phyloP scores from a whole-genome alignment of 1,140 invertebrate genomes.

The Drosophila ercepeae region DNA sequence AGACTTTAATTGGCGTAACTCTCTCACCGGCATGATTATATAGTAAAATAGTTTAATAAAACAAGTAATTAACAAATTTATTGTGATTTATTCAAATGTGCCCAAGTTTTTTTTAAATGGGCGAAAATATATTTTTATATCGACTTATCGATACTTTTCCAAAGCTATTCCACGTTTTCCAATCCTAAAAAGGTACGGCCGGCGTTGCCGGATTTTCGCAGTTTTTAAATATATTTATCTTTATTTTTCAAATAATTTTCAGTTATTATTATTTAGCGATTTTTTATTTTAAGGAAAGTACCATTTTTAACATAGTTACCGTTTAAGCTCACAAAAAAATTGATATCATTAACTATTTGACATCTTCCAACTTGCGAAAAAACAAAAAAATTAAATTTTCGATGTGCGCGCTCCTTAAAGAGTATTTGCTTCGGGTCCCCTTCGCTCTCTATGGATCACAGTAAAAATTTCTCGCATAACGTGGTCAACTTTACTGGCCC shows the following conservation, averaged over 20 bases:
- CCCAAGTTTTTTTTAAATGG: not conserved
- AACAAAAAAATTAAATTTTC: slow-evolving; percentile 18
- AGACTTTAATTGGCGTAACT: not conserved
- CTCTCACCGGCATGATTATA: slow-evolving; percentile 54
- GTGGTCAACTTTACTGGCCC: not conserved
- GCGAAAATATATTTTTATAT: not conserved
- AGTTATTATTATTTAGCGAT: too few species aligned
- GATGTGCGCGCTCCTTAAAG: slow-evolving; percentile 4
- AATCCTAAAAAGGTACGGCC: too few species aligned
- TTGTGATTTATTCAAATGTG: not conserved
- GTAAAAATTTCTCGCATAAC: slow-evolving; percentile 6
- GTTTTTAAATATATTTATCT: too few species aligned
- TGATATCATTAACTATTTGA: not conserved
- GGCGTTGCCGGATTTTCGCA: too few species aligned
- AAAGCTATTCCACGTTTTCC: too few species aligned
- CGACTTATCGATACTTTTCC: not conserved
- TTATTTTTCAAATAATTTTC: too few species aligned
- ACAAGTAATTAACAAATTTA: not conserved
- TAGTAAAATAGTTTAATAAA: not conserved
- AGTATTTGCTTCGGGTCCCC: not conserved
- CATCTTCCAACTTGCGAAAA: not conserved
- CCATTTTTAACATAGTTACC: not conserved
- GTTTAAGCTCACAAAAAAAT: not conserved
- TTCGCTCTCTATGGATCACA: slow-evolving; percentile 6
- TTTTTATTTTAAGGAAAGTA: not conserved